Conservation (phyloP, 2,797 vertebrate species). For the Urocyon cinereoargenteus region DNA sequence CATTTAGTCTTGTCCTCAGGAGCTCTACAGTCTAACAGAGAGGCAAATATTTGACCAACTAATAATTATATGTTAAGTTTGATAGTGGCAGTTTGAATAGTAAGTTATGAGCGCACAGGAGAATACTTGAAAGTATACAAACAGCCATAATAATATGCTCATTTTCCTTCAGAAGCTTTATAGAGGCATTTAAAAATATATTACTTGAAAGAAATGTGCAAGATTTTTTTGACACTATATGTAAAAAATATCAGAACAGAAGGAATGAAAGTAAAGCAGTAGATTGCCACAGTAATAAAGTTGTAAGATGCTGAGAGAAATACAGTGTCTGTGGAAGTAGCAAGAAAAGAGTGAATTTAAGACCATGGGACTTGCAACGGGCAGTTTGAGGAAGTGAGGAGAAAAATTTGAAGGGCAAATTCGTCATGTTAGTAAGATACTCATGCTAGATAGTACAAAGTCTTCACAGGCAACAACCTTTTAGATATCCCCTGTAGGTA, state of each 20-base stretch:
- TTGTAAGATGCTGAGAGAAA: neutral
- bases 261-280: neutral
- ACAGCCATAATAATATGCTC: neutral
- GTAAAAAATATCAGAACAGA: neutral
- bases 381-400: neutral
- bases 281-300: neutral
- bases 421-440: neutral
- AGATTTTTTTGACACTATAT: neutral
- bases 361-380: neutral
- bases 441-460: neutral
- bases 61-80: neutral
- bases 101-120: neutral
- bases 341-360: neutral
- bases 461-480: neutral
- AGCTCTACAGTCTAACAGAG: neutral
- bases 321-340: neutral
- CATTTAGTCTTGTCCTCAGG: neutral
- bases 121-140: slow-evolving; percentile 21
- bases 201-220: neutral
- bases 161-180: slow-evolving; percentile 26
- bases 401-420: slow-evolving; percentile 39
- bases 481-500: neutral
- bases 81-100: neutral
- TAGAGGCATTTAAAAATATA: neutral
- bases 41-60: neutral